Percentiles rank a stretch among this genome's conserved stretches.
Conservation (phyloP, 2,113 vertebrate genomes). For the Alligator mississippiensis region DNA sequence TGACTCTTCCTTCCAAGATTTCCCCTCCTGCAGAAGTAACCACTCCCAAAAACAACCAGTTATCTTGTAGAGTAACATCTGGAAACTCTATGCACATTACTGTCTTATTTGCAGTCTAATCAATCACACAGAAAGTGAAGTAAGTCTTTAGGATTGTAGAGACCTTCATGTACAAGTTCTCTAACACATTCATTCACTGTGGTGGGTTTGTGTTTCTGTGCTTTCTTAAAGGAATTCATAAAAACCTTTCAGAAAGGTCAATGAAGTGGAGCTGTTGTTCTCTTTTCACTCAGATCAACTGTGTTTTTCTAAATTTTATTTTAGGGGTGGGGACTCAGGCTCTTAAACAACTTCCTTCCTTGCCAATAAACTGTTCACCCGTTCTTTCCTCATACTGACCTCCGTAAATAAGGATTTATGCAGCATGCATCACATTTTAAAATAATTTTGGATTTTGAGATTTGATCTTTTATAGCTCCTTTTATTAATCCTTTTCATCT, state of each 20-base stretch:
- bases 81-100: not conserved
- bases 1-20: slow-evolving; percentile 28
- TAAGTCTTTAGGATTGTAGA: not conserved
- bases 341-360: slow-evolving; percentile 20
- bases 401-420: not conserved
- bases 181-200: not conserved
- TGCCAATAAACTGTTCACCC: not conserved
- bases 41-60: slow-evolving; percentile 19
- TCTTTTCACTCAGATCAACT: not conserved
- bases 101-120: not conserved
- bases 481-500: not conserved
- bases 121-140: not conserved
- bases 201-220: not conserved
- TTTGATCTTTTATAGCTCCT: not conserved
- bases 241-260: slow-evolving; percentile 7
- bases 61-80: slow-evolving; percentile 28
- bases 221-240: not conserved
- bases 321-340: not conserved
- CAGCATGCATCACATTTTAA: not conserved
- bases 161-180: not conserved
- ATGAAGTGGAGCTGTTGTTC: not conserved
- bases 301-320: not conserved
- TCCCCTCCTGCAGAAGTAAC: slow-evolving; percentile 10
- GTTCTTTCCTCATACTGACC: not conserved
- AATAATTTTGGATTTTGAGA: accelerated